Base-by-base conservation (phyloP, 2,113 vertebrate genomes). In the Arvicanthis niloticus region DNA sequence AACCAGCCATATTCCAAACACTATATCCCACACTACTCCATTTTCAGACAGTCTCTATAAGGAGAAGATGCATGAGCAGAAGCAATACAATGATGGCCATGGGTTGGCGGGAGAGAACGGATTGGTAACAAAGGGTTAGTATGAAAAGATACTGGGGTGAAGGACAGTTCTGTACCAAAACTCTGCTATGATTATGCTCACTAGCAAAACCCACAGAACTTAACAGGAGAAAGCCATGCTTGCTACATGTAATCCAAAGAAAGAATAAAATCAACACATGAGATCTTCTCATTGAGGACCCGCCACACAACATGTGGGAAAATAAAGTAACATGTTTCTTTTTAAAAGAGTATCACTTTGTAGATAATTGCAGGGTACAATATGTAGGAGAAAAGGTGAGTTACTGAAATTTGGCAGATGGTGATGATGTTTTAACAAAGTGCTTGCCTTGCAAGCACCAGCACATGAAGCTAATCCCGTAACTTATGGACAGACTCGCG, bases 1-100 rank as follows among this genome's bases (percentile, higher is more conserved):
- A 95, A 92, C n/a, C 75, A 95, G 34, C n/a, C 76, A 42, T 40
- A 70, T 91, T 93, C 17, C 22, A 93, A 84, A 86, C 42, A 60
- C n/a, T 86, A 42, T 6, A 65, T 51, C 5, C 56, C 65, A 11
- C 12, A 62, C 8, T 11, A 56, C 26, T 78, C 34, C 31, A 92
- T 48, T 88, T 93, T 70, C 68, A 91, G n/a, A 42, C 65, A 92
- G 53, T 70, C 62, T 60, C 45, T 48, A 73, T 77, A 84, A 73
- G 42, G 37, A 22, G 19, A 87, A 91, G 62, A 91, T 70, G 77
- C 21, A 91, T 40, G 51, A 93, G 92, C 56, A 92, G 53, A 95
- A 82, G 72, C 4, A 85, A 37, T 22, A 58, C 2, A 48, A 26
- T 72, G 29, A 70, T 26, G 58, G 31, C 16, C 48, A 60, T 58